Evolutionary conservation across 2,888 invertebrate species (phyloP), one percentile per base, ranked within the genome.

Genomic region (Pandemis cinnamomeana): DNA sequence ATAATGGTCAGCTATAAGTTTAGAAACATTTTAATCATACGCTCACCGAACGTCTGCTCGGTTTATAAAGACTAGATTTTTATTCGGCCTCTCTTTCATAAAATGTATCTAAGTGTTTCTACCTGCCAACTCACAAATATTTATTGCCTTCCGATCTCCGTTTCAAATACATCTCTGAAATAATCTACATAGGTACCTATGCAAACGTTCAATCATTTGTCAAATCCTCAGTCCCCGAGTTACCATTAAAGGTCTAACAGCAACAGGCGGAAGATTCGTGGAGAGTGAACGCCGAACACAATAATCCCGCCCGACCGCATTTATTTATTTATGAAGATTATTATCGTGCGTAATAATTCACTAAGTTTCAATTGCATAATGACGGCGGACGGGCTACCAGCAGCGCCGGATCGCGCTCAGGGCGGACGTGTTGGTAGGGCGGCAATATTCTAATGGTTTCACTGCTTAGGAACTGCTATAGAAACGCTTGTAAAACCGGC

Each of bases 351-450:
- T 93, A 91, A 93, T 94, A 93, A 91, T 92, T 94, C 94, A 93
- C 91, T 91, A 93, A 93, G 91, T 92, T 94, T 94, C 94, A 94
- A 94, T 94, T 93, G 94, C 93, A 91, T 94, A 93, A 94, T 93
- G 91, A 92, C 84, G 89, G 90, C 89, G 83, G 91, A 91, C 91
- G 89, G 85, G 89, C 91, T 92, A 92, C 92, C 86, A 91, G 86
- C 83, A 80, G 86, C 83, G 80, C 80, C 77, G 66, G 69, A 73
- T 58, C 69, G 83, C 81, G 86, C 91, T 91, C 86, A 83, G 86
- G 91, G 91, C 92, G 90, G 88, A 90, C 89, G 86, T 85, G 78
- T 75, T 78, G 78, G 66, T 48, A 68, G 42, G 63, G 48, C 20
- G 36, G 72, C 53, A 36, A 7, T 55, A 74, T 74, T 74, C 74